Evolutionary conservation across 2,797 vertebrate genomes (phyloP).

Genomic region (Molossus alvarezi): DNA sequence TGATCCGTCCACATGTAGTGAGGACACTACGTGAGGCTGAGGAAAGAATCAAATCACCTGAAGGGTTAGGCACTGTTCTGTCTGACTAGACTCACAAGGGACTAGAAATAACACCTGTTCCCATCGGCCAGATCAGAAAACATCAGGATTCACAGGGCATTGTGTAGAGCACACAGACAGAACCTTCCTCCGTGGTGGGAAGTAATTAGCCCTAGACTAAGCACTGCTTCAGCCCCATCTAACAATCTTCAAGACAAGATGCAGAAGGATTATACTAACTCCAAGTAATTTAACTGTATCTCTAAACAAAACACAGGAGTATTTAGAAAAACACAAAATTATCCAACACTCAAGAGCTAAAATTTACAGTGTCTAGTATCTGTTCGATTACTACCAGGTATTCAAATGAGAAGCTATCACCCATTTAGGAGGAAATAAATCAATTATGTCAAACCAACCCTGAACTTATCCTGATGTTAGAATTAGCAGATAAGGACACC

Average conservation of each 20-base stretch:
- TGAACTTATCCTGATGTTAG: neutral
- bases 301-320: neutral
- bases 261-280: neutral
- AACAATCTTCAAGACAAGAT: constrained; percentile 2
- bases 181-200: neutral
- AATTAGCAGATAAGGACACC: neutral
- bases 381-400: neutral
- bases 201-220: neutral
- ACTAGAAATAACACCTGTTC: neutral
- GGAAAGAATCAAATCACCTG: neutral
- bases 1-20: neutral
- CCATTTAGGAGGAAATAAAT: constrained; percentile 10
- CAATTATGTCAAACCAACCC: neutral
- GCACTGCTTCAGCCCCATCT: neutral
- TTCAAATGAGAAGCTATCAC: neutral
- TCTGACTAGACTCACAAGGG: neutral
- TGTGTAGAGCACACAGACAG: neutral
- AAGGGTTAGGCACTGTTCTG: neutral
- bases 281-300: neutral
- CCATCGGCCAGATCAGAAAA: neutral
- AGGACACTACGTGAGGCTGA: neutral
- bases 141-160: neutral
- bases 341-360: neutral
- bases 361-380: neutral
- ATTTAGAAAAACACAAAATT: neutral